phyloP scores from a whole-genome alignment of 2,888 invertebrate species.

The Druceiella hillmani region DNA sequence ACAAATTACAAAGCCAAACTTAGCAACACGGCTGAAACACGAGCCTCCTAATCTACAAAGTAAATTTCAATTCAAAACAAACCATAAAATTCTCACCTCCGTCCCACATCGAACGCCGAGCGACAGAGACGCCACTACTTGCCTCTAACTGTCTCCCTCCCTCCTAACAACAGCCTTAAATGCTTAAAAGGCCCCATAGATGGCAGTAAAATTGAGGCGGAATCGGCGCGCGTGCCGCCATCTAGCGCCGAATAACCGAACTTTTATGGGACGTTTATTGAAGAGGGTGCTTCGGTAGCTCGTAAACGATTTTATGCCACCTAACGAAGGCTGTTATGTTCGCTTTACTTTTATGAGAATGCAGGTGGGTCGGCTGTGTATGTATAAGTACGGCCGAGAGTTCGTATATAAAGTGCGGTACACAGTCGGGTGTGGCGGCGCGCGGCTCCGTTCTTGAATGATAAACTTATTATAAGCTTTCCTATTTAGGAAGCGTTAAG shows the following conservation, averaged over 20 bases:
- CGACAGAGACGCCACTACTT: not conserved
- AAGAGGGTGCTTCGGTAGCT: conserved; percentile 53
- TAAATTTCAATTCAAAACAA: too few relatives aligned
- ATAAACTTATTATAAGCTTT: too few relatives aligned
- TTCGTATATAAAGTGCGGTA: too few relatives aligned
- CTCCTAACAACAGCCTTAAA: conserved; percentile 30
- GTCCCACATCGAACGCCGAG: conserved; percentile 23
- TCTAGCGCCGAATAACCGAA: conserved; percentile 50
- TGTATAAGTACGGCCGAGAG: too few relatives aligned
- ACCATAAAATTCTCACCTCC: not conserved
- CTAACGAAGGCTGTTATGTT: conserved; percentile 49
- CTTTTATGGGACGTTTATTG: conserved; percentile 52
- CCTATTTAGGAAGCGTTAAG: too few relatives aligned
- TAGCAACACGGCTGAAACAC: conserved; percentile 21
- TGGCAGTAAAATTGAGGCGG: conserved; percentile 49
- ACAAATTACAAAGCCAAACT: conserved; percentile 17
- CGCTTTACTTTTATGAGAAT: too few relatives aligned
- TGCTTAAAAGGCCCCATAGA: conserved; percentile 50
- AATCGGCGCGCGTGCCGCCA: conserved; percentile 50
- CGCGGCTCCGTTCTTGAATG: too few relatives aligned
- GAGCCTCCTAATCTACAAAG: conserved; percentile 1
- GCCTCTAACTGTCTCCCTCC: not conserved
- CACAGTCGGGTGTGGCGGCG: too few relatives aligned
- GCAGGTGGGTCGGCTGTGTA: too few relatives aligned
- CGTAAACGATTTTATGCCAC: conserved; percentile 53